Evolutionary conservation across 2,113 vertebrate genomes (phyloP).

Genomic region (Rhagologus leucostigma): DNA sequence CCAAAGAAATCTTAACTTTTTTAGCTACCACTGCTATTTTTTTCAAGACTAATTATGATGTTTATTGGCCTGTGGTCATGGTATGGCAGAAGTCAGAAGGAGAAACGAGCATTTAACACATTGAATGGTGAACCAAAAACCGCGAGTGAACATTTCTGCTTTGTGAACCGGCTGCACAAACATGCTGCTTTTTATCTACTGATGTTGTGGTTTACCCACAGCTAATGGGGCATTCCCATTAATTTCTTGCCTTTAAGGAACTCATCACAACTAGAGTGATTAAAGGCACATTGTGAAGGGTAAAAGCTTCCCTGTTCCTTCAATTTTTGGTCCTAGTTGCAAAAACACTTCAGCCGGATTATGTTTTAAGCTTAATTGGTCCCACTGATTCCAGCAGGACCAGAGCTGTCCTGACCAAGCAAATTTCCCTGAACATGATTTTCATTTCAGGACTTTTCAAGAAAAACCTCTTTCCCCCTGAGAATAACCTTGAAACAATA

Average conservation of each 20-base stretch:
- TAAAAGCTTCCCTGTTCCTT: slow-evolving; percentile 55
- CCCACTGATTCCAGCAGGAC: slow-evolving; percentile 24
- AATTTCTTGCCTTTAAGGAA: slow-evolving; percentile 66
- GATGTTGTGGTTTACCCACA: slow-evolving; percentile 68
- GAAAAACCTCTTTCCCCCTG: slow-evolving; percentile 40
- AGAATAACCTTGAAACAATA: slow-evolving; percentile 17
- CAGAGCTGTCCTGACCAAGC: background rate
- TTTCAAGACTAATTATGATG: slow-evolving; percentile 36
- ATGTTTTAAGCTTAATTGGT: slow-evolving; percentile 5
- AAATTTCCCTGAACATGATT: background rate
- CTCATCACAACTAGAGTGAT: slow-evolving; percentile 60
- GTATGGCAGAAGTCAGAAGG: slow-evolving; percentile 44
- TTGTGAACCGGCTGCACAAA: slow-evolving; percentile 66
- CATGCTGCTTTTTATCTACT: slow-evolving; percentile 62
- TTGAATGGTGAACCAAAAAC: slow-evolving; percentile 58
- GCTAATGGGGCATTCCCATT: slow-evolving; percentile 66
- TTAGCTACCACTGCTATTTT: slow-evolving; percentile 33
- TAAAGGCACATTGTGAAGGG: slow-evolving; percentile 64
- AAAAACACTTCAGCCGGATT: background rate
- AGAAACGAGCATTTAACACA: slow-evolving; percentile 58
- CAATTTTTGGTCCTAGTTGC: background rate
- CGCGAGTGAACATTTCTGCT: slow-evolving; percentile 50
- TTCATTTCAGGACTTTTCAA: slow-evolving; percentile 45
- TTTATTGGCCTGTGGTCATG: slow-evolving; percentile 51
- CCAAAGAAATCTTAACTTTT: background rate